Conservation (phyloP, 2,888 invertebrate genomes). For the Chymomyza caudatula region DNA sequence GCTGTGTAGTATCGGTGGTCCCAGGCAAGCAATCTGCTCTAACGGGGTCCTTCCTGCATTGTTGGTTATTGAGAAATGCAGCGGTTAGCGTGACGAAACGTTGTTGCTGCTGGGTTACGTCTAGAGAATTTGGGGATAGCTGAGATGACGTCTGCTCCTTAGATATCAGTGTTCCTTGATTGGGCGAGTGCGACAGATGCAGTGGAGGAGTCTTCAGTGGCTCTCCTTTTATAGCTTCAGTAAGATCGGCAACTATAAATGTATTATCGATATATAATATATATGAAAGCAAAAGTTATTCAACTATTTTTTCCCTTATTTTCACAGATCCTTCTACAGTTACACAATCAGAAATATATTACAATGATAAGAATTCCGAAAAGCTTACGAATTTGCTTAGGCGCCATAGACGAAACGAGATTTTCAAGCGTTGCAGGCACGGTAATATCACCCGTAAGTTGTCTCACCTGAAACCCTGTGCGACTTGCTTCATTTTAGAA, state of each 20-base stretch:
- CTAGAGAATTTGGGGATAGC: not conserved
- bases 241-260: not conserved
- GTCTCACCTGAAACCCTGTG: no score
- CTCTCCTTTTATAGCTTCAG: not conserved
- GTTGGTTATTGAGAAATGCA: constrained; percentile 64
- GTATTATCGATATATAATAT: no score
- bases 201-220: not conserved
- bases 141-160: not conserved
- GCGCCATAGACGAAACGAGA: no score
- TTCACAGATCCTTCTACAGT: no score
- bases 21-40: not conserved
- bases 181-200: not conserved
- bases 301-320: no score
- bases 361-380: no score
- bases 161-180: not conserved
- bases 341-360: no score
- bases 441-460: no score
- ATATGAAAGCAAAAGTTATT: not conserved
- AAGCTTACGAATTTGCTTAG: no score
- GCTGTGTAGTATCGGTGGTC: constrained; percentile 31
- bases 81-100: constrained; percentile 54
- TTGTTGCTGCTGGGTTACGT: constrained; percentile 41
- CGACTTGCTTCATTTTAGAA: no score
- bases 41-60: constrained; percentile 40
- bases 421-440: no score